Percentiles rank a stretch among this genome's conserved stretches.
phyloP scores from a whole-genome alignment of 2,113 vertebrate genomes.

The Antigone vipio region DNA sequence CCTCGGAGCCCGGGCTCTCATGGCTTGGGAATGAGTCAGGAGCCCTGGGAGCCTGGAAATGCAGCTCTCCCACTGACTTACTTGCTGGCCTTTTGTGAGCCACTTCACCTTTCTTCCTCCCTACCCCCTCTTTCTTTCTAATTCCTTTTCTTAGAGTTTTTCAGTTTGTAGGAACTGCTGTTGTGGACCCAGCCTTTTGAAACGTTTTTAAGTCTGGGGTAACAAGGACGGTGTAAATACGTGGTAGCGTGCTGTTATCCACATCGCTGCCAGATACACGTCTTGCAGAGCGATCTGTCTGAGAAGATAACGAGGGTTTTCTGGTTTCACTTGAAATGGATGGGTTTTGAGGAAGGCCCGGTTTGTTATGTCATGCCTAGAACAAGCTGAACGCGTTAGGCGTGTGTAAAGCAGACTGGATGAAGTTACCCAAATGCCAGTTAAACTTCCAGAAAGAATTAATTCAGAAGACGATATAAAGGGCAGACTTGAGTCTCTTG shows the following conservation, averaged over 20 bases:
- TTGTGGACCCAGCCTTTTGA: not conserved
- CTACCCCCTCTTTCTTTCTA: not conserved
- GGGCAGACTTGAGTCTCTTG: not conserved
- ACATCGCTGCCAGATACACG: not conserved
- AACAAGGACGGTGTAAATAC: not conserved
- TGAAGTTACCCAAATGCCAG: not conserved
- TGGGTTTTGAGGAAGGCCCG: not conserved
- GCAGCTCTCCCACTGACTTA: constrained; percentile 47
- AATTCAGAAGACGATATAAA: not conserved
- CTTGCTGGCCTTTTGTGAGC: constrained; percentile 15
- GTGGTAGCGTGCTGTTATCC: not conserved
- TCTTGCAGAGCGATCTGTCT: not conserved
- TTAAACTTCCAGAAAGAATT: not conserved
- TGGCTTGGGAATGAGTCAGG: constrained; percentile 66
- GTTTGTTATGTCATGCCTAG: not conserved
- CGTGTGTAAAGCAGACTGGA: not conserved
- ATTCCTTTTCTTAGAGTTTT: not conserved
- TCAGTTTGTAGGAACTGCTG: not conserved
- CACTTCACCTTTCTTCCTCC: constrained; percentile 27
- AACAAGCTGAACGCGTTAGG: not conserved
- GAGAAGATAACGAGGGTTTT: not conserved
- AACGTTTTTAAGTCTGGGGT: not conserved
- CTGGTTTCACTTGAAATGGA: not conserved
- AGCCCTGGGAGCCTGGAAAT: constrained; percentile 58
- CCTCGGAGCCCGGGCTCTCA: not conserved